phyloP scores from a whole-genome alignment of 2,797 vertebrate genomes.

The Brachymystax lenok region DNA sequence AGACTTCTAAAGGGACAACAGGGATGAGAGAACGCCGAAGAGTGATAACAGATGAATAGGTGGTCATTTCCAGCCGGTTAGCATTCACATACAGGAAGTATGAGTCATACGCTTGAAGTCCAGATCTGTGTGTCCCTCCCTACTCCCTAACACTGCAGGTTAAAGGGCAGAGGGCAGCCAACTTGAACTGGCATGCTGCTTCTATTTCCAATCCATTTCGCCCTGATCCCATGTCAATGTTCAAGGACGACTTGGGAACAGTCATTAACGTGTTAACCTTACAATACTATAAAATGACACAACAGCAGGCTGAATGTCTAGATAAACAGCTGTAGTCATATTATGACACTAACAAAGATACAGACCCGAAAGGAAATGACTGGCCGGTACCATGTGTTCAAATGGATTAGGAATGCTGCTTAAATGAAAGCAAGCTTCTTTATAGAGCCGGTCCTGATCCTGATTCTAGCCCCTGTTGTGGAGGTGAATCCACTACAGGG shows the following conservation, averaged over 20 bases:
- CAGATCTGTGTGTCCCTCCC: neutral
- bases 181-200: neutral
- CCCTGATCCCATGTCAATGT: neutral
- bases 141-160: neutral
- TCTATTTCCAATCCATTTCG: too few species aligned
- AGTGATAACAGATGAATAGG: slow-evolving; percentile 1
- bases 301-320: neutral
- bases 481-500: slow-evolving; percentile 1
- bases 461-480: slow-evolving; percentile 22
- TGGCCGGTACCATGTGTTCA: slow-evolving; percentile 28
- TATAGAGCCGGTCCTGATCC: slow-evolving; percentile 5
- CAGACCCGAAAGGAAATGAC: neutral
- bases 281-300: neutral
- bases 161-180: neutral
- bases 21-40: neutral
- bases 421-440: slow-evolving; percentile 7
- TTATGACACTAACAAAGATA: neutral
- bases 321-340: neutral
- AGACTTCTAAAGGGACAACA: neutral
- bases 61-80: slow-evolving; percentile 11
- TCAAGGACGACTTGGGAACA: neutral
- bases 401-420: slow-evolving; percentile 29
- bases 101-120: neutral
- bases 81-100: neutral
- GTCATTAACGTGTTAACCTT: neutral